Conservation (phyloP, 2,797 vertebrate genomes). For the Danio choprae region DNA sequence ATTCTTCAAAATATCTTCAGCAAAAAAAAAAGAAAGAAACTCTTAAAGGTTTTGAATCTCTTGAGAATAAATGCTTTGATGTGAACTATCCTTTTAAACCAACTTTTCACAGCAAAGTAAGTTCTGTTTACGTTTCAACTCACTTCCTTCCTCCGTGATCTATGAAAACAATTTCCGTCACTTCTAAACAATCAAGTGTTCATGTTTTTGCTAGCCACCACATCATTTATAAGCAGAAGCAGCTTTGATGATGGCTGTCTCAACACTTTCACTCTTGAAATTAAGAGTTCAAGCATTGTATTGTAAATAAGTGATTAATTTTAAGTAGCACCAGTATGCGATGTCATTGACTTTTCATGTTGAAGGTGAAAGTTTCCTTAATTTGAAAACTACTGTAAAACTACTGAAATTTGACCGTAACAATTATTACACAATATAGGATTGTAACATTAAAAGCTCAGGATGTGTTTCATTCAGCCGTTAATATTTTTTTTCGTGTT, state of each 20-base stretch:
- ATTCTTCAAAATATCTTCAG: too few species aligned
- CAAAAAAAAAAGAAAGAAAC: too few species aligned
- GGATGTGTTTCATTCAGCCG: neutral
- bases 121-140: slow-evolving; percentile 9
- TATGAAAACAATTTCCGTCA: neutral
- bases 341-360: neutral
- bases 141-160: neutral
- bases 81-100: neutral
- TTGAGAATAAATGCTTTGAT: too few species aligned
- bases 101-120: neutral
- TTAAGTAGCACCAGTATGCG: neutral
- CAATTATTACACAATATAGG: neutral
- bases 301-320: neutral
- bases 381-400: neutral
- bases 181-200: neutral
- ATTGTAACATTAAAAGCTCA: slow-evolving; percentile 19
- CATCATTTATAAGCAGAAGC: neutral
- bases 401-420: neutral
- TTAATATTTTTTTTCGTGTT: neutral
- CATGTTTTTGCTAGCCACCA: neutral
- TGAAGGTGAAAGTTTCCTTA: neutral
- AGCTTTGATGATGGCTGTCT: neutral
- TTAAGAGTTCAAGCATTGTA: neutral
- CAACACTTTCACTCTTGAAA: neutral
- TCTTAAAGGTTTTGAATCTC: too few species aligned